phyloP scores from a whole-genome alignment of 2,113 vertebrate genomes.

The Candoia aspera region DNA sequence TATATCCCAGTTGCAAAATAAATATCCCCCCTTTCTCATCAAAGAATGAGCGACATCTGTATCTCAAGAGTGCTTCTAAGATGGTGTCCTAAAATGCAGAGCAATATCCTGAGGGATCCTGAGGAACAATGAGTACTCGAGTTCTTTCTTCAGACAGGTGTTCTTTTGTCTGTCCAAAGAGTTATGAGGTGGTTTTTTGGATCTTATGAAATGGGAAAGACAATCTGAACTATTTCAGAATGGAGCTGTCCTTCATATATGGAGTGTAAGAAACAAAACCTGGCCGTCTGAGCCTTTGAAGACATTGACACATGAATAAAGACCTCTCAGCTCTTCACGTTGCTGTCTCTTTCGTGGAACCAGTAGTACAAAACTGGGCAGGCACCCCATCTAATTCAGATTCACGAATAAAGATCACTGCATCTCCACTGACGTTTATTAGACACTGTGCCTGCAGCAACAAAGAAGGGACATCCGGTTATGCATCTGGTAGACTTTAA shows the following conservation, averaged over 20 bases:
- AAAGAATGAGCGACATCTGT: neutral
- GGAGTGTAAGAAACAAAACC: conserved; percentile 42
- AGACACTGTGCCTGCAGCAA: conserved; percentile 91
- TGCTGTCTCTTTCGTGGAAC: conserved; percentile 75
- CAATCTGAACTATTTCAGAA: conserved; percentile 45
- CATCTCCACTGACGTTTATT: conserved; percentile 96
- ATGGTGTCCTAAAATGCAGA: neutral
- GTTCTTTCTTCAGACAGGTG: neutral
- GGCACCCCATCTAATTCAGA: conserved; percentile 82
- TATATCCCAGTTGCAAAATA: conserved; percentile 22
- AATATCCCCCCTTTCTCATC: neutral
- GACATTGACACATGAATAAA: neutral
- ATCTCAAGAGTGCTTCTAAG: conserved; percentile 2
- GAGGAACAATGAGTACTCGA: neutral
- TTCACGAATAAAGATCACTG: conserved; percentile 89
- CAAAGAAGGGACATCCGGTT: accelerated
- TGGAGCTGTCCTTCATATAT: conserved; percentile 15
- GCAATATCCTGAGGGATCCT: conserved; percentile 32
- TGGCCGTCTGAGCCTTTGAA: conserved; percentile 32
- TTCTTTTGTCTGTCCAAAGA: conserved; percentile 25
- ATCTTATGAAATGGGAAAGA: neutral
- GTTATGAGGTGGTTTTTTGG: conserved; percentile 21
- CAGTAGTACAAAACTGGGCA: conserved; percentile 55
- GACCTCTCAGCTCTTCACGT: conserved; percentile 68
- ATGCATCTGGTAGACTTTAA: neutral